Evolutionary conservation across 2,888 invertebrate genomes (phyloP).

Genomic region (Tipula unca): DNA sequence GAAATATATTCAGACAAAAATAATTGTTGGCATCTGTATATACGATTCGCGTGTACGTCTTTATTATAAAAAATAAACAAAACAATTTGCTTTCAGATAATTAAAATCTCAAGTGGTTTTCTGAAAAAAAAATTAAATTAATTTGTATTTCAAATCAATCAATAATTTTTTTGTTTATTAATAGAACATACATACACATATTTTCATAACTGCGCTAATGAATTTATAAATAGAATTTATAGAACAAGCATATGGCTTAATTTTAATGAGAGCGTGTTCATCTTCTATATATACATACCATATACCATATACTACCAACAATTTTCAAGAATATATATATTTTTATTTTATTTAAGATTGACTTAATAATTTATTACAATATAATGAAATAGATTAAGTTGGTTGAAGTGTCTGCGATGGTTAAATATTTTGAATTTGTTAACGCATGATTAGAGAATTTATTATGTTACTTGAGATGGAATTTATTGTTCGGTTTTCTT

Average conservation of each 20-base stretch:
- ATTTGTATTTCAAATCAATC: not conserved
- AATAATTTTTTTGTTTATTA: not conserved
- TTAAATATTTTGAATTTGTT: not conserved
- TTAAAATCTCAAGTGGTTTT: not conserved
- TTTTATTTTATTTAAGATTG: not conserved
- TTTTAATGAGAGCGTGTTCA: not conserved
- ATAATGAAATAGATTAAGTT: not conserved
- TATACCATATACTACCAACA: not conserved
- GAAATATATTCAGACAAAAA: not conserved
- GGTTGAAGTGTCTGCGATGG: slow-evolving; percentile 14
- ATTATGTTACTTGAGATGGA: not conserved
- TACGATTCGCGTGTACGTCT: not conserved
- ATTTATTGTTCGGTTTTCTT: not conserved
- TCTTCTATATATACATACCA: not conserved
- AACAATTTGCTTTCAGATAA: not conserved
- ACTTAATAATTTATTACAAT: not conserved
- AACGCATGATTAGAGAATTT: slow-evolving; percentile 8
- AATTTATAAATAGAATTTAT: not conserved
- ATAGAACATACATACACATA: not conserved
- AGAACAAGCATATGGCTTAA: not conserved
- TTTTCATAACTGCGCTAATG: not conserved
- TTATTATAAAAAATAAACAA: not conserved
- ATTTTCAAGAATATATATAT: not conserved
- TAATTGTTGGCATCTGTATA: not conserved
- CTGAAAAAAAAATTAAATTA: not conserved